A percentile compares a stretch with the other conserved stretches of the same genome.
phyloP scores from a whole-genome alignment of 2,888 invertebrate genomes.

The Ophion obscuratus region DNA sequence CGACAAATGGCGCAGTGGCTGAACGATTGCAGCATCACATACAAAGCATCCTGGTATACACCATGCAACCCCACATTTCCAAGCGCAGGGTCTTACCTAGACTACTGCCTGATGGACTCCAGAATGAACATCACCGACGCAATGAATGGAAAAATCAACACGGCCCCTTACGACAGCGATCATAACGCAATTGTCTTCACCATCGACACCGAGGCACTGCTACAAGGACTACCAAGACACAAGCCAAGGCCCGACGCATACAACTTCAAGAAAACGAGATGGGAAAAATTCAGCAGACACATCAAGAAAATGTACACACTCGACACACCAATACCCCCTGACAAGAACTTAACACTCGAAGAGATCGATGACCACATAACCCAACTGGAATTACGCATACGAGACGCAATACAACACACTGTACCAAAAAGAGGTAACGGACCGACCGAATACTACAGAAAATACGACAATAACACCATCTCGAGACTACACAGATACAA shows the following conservation, averaged over 20 bases:
- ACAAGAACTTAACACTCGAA: too few relatives aligned
- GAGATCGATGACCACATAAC: not conserved
- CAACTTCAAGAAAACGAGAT: conserved; percentile 53
- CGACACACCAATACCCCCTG: not conserved
- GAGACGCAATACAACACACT: not conserved
- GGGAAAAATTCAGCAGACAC: conserved; percentile 36
- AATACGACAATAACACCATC: conserved; percentile 9
- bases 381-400: not conserved
- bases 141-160: conserved; percentile 8
- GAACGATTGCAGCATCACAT: not conserved
- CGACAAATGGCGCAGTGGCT: conserved; percentile 22
- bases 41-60: conserved; percentile 31
- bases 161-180: conserved; percentile 50
- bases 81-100: conserved; percentile 35
- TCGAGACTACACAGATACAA: conserved; percentile 16
- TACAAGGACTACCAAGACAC: conserved; percentile 12
- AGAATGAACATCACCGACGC: conserved; percentile 23
- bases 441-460: not conserved
- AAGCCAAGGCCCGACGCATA: not conserved
- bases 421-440: not conserved
- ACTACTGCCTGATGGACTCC: conserved; percentile 36
- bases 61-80: conserved; percentile 31
- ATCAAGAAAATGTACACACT: not conserved
- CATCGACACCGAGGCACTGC: conserved; percentile 4
- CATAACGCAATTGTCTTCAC: conserved; percentile 35